Percentiles rank a stretch among this genome's conserved stretches.
These are phyloP conservation scores for Cyprinus carpio DNA, from an alignment of 2,113 vertebrate species.

Conservation along the genomic window DNA sequence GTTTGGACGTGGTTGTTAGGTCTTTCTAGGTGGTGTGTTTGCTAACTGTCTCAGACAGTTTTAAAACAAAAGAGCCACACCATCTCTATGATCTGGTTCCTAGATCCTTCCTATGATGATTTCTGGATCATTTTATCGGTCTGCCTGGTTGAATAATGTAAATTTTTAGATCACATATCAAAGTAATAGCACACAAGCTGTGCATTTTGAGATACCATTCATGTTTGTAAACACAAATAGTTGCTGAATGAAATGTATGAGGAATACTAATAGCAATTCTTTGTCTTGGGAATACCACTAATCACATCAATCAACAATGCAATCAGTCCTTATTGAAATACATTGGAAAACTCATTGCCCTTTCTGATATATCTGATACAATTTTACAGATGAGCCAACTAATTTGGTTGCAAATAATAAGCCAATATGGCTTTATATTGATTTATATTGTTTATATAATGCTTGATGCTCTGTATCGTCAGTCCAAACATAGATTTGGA, in stretches of 20 bases:
- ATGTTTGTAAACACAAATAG: neutral
- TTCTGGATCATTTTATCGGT: neutral
- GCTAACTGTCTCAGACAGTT: neutral
- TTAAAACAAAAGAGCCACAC: neutral
- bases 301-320: neutral
- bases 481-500: conserved; percentile 26
- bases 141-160: neutral
- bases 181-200: neutral
- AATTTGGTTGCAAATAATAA: neutral
- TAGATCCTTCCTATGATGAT: neutral
- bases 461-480: neutral
- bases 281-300: neutral
- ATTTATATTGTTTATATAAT: no score
- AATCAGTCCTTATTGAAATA: neutral
- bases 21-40: neutral
- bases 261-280: neutral
- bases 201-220: neutral
- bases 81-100: neutral
- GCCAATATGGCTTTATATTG: neutral
- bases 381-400: neutral
- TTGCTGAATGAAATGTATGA: neutral
- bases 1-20: neutral
- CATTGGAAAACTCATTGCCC: neutral
- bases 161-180: neutral
- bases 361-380: neutral